phyloP scores from a whole-genome alignment of 1,140 invertebrate species.

The Hylyphantes graminicola region DNA sequence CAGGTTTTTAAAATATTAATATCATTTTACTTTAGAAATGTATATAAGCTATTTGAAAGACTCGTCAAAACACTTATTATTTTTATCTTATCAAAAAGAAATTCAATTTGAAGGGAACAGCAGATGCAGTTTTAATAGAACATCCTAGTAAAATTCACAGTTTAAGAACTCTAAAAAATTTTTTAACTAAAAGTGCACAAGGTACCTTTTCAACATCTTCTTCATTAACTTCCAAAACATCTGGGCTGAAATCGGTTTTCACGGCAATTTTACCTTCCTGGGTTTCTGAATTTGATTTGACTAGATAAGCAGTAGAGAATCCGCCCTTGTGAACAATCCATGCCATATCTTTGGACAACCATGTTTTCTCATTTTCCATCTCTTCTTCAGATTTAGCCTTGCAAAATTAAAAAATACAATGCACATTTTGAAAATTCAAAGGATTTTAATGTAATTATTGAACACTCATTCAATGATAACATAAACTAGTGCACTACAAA shows the following conservation, averaged over 20 bases:
- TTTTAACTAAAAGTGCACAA: background rate
- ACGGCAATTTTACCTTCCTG: slow-evolving; percentile 78
- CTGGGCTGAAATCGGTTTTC: slow-evolving; percentile 80
- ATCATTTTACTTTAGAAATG: too few relatives aligned
- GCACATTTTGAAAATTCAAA: background rate
- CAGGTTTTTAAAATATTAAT: too few relatives aligned
- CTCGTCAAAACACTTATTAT: too few relatives aligned
- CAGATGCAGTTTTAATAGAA: too few relatives aligned
- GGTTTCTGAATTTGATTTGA: slow-evolving; percentile 67
- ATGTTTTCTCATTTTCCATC: slow-evolving; percentile 81
- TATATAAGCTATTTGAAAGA: too few relatives aligned
- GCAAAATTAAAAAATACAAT: background rate
- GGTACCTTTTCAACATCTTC: slow-evolving; percentile 89
- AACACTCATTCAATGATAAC: background rate
- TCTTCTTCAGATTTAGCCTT: slow-evolving; percentile 86
- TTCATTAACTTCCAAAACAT: slow-evolving; percentile 86
- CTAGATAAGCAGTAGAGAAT: slow-evolving; percentile 80
- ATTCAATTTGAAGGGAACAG: too few relatives aligned
- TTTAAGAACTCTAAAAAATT: too few relatives aligned
- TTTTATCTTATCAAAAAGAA: too few relatives aligned
- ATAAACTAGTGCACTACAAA: background rate
- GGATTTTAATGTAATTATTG: background rate
- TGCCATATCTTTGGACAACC: slow-evolving; percentile 82
- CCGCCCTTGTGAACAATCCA: slow-evolving; percentile 93
- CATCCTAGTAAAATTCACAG: too few relatives aligned